Evolutionary conservation across 2,888 invertebrate genomes (phyloP).

Genomic region (Xestia xanthographa): DNA sequence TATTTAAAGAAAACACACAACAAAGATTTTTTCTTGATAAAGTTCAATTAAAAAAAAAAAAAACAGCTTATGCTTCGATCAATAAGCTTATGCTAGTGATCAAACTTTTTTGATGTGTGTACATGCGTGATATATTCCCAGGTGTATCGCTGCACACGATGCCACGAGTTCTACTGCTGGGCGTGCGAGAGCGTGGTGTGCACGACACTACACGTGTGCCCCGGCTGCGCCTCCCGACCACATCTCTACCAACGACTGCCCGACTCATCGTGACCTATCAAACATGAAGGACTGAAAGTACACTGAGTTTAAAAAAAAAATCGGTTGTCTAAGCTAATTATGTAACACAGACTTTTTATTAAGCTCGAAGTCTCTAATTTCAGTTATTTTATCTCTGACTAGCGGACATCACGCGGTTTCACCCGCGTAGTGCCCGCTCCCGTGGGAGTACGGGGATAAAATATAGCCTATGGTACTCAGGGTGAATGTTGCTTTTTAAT

Average conservation of each 20-base stretch:
- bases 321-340: neutral
- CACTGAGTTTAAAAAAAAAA: constrained; percentile 1
- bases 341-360: neutral
- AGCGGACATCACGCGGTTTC: no score
- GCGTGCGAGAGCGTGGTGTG: constrained; percentile 99
- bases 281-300: constrained; percentile 5
- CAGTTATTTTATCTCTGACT: neutral
- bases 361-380: neutral
- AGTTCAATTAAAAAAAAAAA: no score
- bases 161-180: constrained; percentile 95
- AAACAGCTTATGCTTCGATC: no score
- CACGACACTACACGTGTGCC: constrained; percentile 98
- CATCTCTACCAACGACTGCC: constrained; percentile 86
- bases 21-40: no score
- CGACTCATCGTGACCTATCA: constrained; percentile 67
- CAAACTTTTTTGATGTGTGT: no score
- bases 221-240: constrained; percentile 96
- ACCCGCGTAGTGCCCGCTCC: no score
- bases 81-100: no score
- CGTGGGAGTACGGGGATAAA: no score
- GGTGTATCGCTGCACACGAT: constrained; percentile 95
- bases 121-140: constrained; percentile 72
- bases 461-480: no score
- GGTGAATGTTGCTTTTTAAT: no score
- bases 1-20: no score